Evolutionary conservation across 2,797 vertebrate genomes (phyloP).

Genomic region (Nannoperca australis): DNA sequence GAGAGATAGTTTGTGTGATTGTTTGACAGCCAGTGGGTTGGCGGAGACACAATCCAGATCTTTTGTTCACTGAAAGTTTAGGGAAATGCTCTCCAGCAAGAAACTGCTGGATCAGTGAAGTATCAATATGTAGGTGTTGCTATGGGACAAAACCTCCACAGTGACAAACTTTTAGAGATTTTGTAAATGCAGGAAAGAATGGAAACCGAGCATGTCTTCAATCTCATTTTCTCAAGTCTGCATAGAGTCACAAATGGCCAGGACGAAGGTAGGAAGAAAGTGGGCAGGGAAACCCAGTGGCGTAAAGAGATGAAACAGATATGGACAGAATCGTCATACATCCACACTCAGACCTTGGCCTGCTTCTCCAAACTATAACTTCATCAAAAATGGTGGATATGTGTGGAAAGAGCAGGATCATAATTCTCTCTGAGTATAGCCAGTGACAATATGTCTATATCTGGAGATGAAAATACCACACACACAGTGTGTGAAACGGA

Average conservation of each 20-base stretch:
- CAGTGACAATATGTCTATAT: slow-evolving; percentile 18
- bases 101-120: slow-evolving; percentile 35
- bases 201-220: slow-evolving; percentile 48
- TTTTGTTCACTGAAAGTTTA: slow-evolving; percentile 21
- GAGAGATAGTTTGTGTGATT: slow-evolving; percentile 1
- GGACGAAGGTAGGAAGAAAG: slow-evolving; percentile 27
- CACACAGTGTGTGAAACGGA: slow-evolving; percentile 18
- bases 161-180: slow-evolving; percentile 43
- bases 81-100: slow-evolving; percentile 27
- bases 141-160: slow-evolving; percentile 27
- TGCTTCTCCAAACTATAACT: slow-evolving; percentile 30
- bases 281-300: slow-evolving; percentile 2
- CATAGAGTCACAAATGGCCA: slow-evolving; percentile 6
- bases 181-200: slow-evolving; percentile 41
- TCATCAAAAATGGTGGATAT: slow-evolving; percentile 23
- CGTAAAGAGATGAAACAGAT: slow-evolving; percentile 40
- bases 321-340: slow-evolving; percentile 24
- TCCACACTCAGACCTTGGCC: slow-evolving; percentile 18
- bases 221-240: slow-evolving; percentile 21
- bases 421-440: slow-evolving; percentile 9
- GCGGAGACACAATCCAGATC: slow-evolving; percentile 28
- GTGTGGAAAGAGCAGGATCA: slow-evolving; percentile 19
- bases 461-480: slow-evolving; percentile 25
- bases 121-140: slow-evolving; percentile 39
- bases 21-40: slow-evolving; percentile 26